Percentiles rank a stretch among this genome's conserved stretches.
phyloP scores from a whole-genome alignment of 2,888 invertebrate genomes.

The Drosophila tanythrix region DNA sequence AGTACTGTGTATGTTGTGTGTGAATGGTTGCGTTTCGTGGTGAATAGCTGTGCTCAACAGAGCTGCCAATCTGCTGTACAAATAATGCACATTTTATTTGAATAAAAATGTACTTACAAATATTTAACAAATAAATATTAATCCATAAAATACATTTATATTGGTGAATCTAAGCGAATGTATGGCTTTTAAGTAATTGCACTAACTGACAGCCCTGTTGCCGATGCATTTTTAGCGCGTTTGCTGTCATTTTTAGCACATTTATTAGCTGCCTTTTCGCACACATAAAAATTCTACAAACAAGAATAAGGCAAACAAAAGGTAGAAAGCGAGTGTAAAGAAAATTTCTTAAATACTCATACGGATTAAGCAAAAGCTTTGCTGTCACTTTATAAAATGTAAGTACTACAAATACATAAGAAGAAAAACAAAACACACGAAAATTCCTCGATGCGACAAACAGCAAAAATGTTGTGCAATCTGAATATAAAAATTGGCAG shows the following conservation, averaged over 20 bases:
- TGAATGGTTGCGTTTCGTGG: slow-evolving; percentile 19
- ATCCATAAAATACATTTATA: not conserved
- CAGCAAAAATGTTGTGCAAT: slow-evolving; percentile 65
- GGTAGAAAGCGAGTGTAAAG: slow-evolving; percentile 37
- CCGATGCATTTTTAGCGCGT: slow-evolving; percentile 11
- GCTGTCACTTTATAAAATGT: slow-evolving; percentile 67
- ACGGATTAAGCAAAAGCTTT: slow-evolving; percentile 48
- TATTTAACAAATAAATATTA: not conserved
- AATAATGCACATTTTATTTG: not conserved
- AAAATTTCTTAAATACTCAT: slow-evolving; percentile 43
- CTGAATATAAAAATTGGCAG: slow-evolving; percentile 55
- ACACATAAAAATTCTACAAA: slow-evolving; percentile 43
- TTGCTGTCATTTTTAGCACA: slow-evolving; percentile 32
- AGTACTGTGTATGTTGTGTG: not conserved
- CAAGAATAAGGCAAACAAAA: slow-evolving; percentile 65
- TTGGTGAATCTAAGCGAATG: not conserved
- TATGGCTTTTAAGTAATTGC: not conserved
- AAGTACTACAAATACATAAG: slow-evolving; percentile 57
- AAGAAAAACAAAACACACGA: slow-evolving; percentile 7
- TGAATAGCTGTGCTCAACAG: slow-evolving; percentile 25
- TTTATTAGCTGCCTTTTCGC: slow-evolving; percentile 43
- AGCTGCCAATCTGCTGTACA: slow-evolving; percentile 2
- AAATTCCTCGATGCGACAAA: slow-evolving; percentile 26
- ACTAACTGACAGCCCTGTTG: slow-evolving; percentile 12
- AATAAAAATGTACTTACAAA: not conserved